Percentiles rank a stretch among this genome's conserved stretches.
These are phyloP conservation scores for Drosophila koepferae DNA, from an alignment of 2,888 invertebrate species.

Conservation along the genomic window DNA sequence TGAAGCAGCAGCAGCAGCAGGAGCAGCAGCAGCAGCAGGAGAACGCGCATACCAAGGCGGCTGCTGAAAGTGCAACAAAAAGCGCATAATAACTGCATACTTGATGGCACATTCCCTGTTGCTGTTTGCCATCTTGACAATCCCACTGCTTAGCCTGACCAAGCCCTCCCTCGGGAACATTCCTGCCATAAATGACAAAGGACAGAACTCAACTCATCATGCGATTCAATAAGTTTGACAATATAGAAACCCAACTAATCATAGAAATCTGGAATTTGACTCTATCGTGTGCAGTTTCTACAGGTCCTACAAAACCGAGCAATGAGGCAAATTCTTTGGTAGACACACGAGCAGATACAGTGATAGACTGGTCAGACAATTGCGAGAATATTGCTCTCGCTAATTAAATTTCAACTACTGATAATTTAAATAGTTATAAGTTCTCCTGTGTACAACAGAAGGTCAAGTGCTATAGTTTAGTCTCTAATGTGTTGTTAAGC, in stretches of 20 bases:
- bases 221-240: background rate
- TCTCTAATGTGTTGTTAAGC: too few relatives aligned
- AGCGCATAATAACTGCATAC: constrained; percentile 77
- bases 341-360: too few relatives aligned
- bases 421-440: too few relatives aligned
- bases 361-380: too few relatives aligned
- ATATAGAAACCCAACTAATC: background rate
- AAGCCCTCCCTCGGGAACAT: background rate
- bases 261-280: too few relatives aligned
- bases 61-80: constrained; percentile 74
- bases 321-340: too few relatives aligned
- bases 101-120: constrained; percentile 63
- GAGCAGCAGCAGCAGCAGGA: background rate
- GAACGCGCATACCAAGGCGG: constrained; percentile 64
- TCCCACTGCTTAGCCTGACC: background rate
- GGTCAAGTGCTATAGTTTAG: too few relatives aligned
- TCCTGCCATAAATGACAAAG: constrained; percentile 33
- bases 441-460: too few relatives aligned
- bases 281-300: too few relatives aligned
- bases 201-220: constrained; percentile 5
- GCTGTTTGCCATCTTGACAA: constrained; percentile 26
- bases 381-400: too few relatives aligned
- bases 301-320: too few relatives aligned
- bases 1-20: background rate
- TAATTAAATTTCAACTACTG: too few relatives aligned